Conservation (phyloP, 2,797 vertebrate genomes). For the Chelon labrosus region DNA sequence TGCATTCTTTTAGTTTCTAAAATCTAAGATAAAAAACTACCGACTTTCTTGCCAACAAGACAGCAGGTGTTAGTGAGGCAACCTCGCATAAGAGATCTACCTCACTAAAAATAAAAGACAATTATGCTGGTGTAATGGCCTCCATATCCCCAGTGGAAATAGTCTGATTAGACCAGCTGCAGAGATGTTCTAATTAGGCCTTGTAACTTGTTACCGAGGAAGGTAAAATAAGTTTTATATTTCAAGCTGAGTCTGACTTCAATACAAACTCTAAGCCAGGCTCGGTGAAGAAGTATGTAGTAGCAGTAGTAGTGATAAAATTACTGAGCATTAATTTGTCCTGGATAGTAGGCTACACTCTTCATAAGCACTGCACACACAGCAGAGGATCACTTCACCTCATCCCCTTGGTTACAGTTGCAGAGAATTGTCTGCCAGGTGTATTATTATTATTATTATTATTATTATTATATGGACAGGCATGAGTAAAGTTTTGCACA, state of each 20-base stretch:
- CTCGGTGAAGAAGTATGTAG: neutral
- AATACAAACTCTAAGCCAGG: neutral
- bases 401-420: slow-evolving; percentile 59
- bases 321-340: neutral
- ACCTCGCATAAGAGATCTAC: slow-evolving; percentile 72
- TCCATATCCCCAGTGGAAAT: slow-evolving; percentile 79
- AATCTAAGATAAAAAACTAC: neutral
- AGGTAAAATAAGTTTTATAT: slow-evolving; percentile 33
- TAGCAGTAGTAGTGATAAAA: neutral
- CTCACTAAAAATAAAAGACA: slow-evolving; percentile 88
- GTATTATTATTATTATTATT: slow-evolving; percentile 19
- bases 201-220: slow-evolving; percentile 50
- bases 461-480: slow-evolving; percentile 4
- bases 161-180: slow-evolving; percentile 81
- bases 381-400: slow-evolving; percentile 41
- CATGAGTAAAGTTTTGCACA: slow-evolving; percentile 1
- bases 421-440: slow-evolving; percentile 36
- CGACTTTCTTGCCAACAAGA: slow-evolving; percentile 29
- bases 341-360: slow-evolving; percentile 6
- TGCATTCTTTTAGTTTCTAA: neutral
- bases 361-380: slow-evolving; percentile 14
- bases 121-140: slow-evolving; percentile 84
- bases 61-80: slow-evolving; percentile 48
- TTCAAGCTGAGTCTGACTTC: slow-evolving; percentile 15
- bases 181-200: slow-evolving; percentile 80